phyloP scores from a whole-genome alignment of 2,113 vertebrate species.

The Tonatia bakeri region DNA sequence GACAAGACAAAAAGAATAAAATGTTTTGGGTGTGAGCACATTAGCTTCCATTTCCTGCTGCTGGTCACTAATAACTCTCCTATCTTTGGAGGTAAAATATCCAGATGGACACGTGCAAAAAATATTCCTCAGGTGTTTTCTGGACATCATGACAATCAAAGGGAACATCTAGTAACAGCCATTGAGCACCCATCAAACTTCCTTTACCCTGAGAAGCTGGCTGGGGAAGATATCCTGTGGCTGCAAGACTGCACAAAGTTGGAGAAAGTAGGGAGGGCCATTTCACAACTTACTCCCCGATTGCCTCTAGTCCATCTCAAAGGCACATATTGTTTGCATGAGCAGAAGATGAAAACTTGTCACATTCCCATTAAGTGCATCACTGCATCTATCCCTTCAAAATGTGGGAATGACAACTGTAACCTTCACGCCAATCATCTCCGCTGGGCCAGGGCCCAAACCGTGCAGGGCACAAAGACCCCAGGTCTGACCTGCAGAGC shows the following conservation, averaged over 20 bases:
- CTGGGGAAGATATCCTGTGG: neutral
- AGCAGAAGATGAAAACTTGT: constrained; percentile 60
- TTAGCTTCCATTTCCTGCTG: constrained; percentile 83
- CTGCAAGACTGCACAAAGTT: neutral
- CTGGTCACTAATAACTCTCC: constrained; percentile 74
- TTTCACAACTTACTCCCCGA: constrained; percentile 16
- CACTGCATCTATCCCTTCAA: constrained; percentile 41
- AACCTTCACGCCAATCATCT: constrained; percentile 62
- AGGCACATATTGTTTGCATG: constrained; percentile 37
- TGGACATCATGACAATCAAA: neutral
- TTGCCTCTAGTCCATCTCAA: constrained; percentile 23
- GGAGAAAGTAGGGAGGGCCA: neutral
- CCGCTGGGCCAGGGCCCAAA: constrained; percentile 25
- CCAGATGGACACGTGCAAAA: constrained; percentile 28
- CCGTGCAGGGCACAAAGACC: constrained; percentile 45
- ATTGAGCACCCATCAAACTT: constrained; percentile 14
- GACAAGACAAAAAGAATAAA: constrained; percentile 85
- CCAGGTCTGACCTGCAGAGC: constrained; percentile 50
- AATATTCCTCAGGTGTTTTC: constrained; percentile 45
- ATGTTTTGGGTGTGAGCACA: constrained; percentile 81
- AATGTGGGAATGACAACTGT: constrained; percentile 61
- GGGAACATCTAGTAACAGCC: constrained; percentile 2
- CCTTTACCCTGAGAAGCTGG: neutral
- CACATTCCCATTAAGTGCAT: constrained; percentile 47
- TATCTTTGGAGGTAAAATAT: constrained; percentile 31